Evolutionary conservation across 2,797 vertebrate species (phyloP).

Genomic region (Meriones psammophilus): DNA sequence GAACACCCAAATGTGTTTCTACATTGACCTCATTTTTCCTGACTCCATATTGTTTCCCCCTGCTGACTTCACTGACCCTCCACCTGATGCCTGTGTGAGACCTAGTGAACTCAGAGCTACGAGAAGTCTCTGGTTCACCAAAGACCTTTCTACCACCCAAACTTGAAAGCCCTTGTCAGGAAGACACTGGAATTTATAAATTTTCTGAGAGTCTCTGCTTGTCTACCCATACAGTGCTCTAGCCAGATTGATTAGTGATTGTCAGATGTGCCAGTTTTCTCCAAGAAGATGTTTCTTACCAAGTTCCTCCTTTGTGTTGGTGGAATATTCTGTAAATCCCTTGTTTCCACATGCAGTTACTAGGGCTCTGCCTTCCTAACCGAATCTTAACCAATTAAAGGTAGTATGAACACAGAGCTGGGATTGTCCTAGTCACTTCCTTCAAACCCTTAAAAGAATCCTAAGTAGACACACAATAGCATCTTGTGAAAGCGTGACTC

Average conservation of each 20-base stretch:
- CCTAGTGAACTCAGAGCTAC: background rate
- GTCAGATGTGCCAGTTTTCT: background rate
- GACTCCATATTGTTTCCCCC: background rate
- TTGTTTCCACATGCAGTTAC: background rate
- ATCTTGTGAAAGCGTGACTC: background rate
- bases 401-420: background rate
- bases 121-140: background rate
- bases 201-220: background rate
- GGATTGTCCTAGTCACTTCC: conserved; percentile 30
- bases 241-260: background rate
- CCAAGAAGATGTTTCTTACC: background rate
- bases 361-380: conserved; percentile 11
- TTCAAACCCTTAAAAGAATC: conserved; percentile 37
- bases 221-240: background rate
- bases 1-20: background rate
- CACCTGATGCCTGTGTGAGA: background rate
- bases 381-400: background rate
- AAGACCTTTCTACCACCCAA: background rate
- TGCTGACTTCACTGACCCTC: background rate
- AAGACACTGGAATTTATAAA: background rate
- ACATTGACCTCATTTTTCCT: background rate
- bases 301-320: background rate
- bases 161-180: background rate
- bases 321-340: background rate
- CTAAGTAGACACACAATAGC: background rate